A percentile compares a stretch with the other conserved stretches of the same genome.
Conservation (phyloP, 2,888 invertebrate genomes). For the Coelopa pilipes region DNA sequence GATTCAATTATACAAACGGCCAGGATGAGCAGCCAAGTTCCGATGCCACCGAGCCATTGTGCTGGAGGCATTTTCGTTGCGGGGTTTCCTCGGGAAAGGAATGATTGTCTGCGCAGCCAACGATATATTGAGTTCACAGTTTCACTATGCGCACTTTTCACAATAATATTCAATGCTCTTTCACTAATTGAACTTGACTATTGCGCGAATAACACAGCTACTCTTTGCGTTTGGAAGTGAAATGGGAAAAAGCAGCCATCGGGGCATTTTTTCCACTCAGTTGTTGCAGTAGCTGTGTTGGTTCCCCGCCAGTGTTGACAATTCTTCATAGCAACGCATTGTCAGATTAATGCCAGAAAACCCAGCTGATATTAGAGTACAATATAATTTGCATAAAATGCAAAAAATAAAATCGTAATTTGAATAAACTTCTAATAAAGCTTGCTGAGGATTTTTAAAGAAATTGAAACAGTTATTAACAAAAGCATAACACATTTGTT, state of each 20-base stretch:
- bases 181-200: neutral
- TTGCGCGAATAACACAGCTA: no score
- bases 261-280: neutral
- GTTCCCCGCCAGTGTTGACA: no score
- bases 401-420: no score
- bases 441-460: no score
- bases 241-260: neutral
- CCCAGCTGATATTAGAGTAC: no score
- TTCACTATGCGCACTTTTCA: neutral
- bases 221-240: no score
- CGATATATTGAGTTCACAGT: neutral
- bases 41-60: constrained; percentile 4
- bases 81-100: neutral
- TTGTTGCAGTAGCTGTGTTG: neutral
- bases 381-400: no score
- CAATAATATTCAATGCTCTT: neutral
- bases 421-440: no score
- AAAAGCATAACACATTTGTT: no score
- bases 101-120: neutral
- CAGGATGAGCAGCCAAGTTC: constrained; percentile 40
- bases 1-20: constrained; percentile 50
- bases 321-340: no score
- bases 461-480: no score
- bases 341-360: no score
- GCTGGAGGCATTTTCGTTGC: constrained; percentile 13